These are phyloP conservation scores for Athalia cordata DNA, from an alignment of 2,888 invertebrate genomes.

Conservation along the genomic window DNA sequence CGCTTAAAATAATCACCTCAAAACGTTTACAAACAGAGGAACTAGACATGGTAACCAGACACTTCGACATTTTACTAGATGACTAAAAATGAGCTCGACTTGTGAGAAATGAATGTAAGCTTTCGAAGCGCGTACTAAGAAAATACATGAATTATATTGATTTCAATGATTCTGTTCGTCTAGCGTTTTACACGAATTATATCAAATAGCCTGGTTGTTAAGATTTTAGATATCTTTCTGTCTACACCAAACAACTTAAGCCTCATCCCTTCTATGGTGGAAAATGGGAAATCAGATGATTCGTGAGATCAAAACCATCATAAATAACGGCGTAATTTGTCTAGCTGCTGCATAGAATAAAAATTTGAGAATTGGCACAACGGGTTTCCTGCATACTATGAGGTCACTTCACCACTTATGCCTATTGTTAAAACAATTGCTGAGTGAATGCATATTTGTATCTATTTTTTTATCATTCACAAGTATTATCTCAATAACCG, in stretches of 20 bases:
- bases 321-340: no score
- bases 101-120: neutral
- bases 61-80: constrained; percentile 1
- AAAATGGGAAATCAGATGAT: neutral
- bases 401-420: no score
- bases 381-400: no score
- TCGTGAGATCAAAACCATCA: no score
- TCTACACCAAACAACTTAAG: constrained; percentile 31
- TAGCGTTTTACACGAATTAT: constrained; percentile 20
- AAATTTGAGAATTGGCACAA: no score
- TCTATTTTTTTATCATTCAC: no score
- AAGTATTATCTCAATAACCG: no score
- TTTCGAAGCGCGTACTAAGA: neutral
- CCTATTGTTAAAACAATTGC: no score
- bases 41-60: constrained; percentile 13
- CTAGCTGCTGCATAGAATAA: no score
- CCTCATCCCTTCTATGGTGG: neutral
- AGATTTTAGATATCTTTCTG: constrained; percentile 22
- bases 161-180: constrained; percentile 11
- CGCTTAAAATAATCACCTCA: constrained; percentile 2
- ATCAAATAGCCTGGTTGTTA: constrained; percentile 6
- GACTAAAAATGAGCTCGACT: constrained; percentile 12
- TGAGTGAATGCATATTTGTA: no score
- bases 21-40: neutral
- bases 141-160: constrained; percentile 25